These are phyloP conservation scores for Ia io DNA, from an alignment of 2,113 vertebrate genomes.

Conservation along the genomic window DNA sequence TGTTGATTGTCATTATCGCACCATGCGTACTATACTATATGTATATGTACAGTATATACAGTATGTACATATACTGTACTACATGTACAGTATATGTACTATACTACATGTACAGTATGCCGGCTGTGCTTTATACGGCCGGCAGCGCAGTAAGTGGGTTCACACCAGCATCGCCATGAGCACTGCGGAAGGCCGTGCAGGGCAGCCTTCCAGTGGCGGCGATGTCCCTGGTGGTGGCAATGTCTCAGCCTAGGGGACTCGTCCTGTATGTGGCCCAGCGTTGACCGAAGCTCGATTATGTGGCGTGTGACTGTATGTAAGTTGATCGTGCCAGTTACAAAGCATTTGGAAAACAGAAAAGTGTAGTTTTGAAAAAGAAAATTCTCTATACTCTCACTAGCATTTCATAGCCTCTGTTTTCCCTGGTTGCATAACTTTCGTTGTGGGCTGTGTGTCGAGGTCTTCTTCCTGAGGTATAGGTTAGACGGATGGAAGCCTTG, in stretches of 20 bases:
- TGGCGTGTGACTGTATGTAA: background rate
- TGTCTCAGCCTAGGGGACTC: background rate
- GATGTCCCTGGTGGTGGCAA: accelerated
- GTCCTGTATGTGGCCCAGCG: accelerated
- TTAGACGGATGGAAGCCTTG: background rate
- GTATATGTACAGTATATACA: too few species aligned
- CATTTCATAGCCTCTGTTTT: background rate
- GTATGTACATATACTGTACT: too few species aligned
- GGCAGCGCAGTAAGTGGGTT: background rate
- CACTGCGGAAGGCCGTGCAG: accelerated
- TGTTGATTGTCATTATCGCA: background rate
- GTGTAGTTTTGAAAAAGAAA: background rate
- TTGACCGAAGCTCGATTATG: background rate
- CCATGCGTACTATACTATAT: background rate
- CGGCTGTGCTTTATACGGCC: background rate
- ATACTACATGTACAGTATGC: too few species aligned
- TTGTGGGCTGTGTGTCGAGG: background rate
- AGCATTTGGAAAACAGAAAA: background rate
- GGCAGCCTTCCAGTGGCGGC: too few species aligned
- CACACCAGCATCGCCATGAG: background rate
- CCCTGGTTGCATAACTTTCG: background rate
- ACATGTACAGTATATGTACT: too few species aligned
- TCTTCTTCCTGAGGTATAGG: background rate
- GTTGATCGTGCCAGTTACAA: background rate
- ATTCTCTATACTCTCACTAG: too few species aligned